Evolutionary conservation across 1,140 invertebrate genomes (phyloP), one percentile per base, ranked within the genome.

Genomic region (Centruroides sculpturatus): DNA sequence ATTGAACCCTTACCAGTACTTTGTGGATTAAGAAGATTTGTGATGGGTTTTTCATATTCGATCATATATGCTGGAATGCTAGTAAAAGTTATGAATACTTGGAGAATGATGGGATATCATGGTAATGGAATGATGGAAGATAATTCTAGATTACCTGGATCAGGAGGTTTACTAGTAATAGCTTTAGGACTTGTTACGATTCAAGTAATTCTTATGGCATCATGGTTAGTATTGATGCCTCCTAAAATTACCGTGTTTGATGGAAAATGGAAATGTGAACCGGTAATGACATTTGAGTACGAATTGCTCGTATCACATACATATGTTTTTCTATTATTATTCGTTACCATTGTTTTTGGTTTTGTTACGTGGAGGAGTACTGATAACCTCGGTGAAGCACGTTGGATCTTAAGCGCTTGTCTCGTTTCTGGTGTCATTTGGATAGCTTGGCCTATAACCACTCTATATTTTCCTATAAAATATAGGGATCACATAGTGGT

Each of bases 301-400:
- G 72, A 74, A 41, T 70, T 79, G 8, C 70, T 78, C 23, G 66
- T 79, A n/a, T 78, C 77, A 0, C 68, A 78, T 6, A 66, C 74
- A 4, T 79, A 78, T 60, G 69, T 77, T 23, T 74, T 78, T 71
- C 67, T 77, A 9, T 70, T 79, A 3, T 70, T 78, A 9, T 65
- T 71, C 11, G 66, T 77, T 8, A 74, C 71, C 8, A 66, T 75
- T 5, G 60, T 76, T 34, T 70, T 79, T 61, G 72, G 74, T 9
- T 46, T 75, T 7, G 57, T 77, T n/a, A 70, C 75, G 3, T 77
- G 73, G 73, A 70, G 75, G 55, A 62, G 74, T 59, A 41, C 41
- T 6, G 41, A 41, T 41, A 41, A 41, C 41, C 8, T 41, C 5
- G 68, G 66, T 13, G 77, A 79, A 64, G 73, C 76, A 5, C 68